phyloP scores from a whole-genome alignment of 2,888 invertebrate species.

The Tuberolachnus salignus region DNA sequence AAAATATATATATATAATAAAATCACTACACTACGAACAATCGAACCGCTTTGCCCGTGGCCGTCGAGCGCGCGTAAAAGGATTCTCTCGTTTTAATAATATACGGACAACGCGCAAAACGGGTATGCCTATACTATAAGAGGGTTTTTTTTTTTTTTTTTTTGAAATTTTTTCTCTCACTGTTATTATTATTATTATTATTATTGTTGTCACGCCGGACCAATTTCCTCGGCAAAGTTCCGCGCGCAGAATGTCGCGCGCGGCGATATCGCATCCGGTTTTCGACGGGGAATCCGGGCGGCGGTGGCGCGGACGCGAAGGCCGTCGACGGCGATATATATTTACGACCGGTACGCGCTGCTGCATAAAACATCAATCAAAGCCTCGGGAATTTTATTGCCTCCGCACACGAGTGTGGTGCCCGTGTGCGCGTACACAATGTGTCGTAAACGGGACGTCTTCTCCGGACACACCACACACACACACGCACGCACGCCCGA shows the following conservation, averaged over 20 bases:
- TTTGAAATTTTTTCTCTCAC: no score
- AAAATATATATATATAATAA: no score
- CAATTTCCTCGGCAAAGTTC: constrained; percentile 46
- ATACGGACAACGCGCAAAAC: no score
- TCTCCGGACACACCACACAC: background rate
- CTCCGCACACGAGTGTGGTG: background rate
- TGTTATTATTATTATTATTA: no score
- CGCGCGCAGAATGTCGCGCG: constrained; percentile 7
- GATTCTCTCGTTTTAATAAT: no score
- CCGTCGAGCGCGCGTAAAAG: no score
- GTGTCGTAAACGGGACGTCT: constrained; percentile 22
- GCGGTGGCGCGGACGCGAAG: background rate
- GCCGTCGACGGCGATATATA: constrained; percentile 17
- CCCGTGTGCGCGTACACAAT: no score
- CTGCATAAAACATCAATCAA: constrained; percentile 55
- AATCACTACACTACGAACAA: no score
- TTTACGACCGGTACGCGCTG: constrained; percentile 49
- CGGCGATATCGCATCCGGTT: constrained; percentile 31
- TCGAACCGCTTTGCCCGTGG: no score
- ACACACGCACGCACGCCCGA: background rate
- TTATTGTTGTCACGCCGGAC: constrained; percentile 26
- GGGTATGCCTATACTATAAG: no score
- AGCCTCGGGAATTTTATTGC: constrained; percentile 47
- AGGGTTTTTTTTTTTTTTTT: no score
- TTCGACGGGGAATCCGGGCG: constrained; percentile 33